Evolutionary conservation across 2,113 vertebrate species (phyloP).

Genomic region (Chionomys nivalis): DNA sequence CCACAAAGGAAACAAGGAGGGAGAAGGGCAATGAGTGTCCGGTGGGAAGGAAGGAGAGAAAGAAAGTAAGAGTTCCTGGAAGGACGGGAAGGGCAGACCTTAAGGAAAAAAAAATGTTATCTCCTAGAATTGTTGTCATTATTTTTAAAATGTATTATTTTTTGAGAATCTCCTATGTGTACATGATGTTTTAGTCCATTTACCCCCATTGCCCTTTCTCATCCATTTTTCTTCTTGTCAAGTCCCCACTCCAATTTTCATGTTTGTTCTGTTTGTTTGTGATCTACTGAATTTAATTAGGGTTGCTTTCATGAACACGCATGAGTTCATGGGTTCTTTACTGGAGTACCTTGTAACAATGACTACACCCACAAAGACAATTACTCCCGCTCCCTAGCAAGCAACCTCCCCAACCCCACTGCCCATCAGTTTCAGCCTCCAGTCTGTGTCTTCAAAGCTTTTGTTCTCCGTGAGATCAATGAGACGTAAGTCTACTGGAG

Average conservation of each 20-base stretch:
- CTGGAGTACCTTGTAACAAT: background rate
- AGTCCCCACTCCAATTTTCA: background rate
- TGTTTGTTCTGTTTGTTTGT: too few relatives aligned
- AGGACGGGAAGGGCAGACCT: background rate
- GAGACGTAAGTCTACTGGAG: conserved; percentile 26
- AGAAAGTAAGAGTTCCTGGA: background rate
- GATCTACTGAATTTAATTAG: background rate
- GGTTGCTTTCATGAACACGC: background rate
- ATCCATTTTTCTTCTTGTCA: background rate
- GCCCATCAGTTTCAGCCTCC: background rate
- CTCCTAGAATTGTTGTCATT: background rate
- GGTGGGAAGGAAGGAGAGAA: background rate
- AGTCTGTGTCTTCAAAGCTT: background rate
- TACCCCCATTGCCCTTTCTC: background rate
- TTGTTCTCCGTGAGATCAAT: conserved; percentile 53
- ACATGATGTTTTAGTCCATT: background rate
- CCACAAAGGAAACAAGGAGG: background rate
- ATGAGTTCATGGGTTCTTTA: background rate
- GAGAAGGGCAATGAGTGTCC: too few relatives aligned
- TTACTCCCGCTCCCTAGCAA: background rate
- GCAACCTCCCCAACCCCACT: accelerated
- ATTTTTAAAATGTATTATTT: background rate
- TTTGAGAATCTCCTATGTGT: background rate
- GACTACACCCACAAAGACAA: background rate
- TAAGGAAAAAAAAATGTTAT: background rate